phyloP scores from a whole-genome alignment of 2,888 invertebrate species.

The Epinotia bilunana region DNA sequence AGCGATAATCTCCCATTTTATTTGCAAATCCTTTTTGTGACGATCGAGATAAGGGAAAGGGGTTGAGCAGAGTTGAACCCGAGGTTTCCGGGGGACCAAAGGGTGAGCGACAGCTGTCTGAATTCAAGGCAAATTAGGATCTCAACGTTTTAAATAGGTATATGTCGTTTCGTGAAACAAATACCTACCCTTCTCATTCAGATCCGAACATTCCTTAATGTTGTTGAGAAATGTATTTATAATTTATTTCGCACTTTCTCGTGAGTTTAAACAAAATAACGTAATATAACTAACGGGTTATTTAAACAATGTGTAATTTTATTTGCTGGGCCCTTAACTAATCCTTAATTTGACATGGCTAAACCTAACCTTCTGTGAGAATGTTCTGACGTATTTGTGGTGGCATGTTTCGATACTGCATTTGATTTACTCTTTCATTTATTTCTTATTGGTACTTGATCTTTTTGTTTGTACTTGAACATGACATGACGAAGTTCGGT shows the following conservation, averaged over 20 bases:
- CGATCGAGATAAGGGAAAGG: neutral
- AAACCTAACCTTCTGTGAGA: constrained; percentile 61
- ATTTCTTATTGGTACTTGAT: constrained; percentile 21
- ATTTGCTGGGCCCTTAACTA: constrained; percentile 61
- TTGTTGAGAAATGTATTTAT: constrained; percentile 61
- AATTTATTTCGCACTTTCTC: constrained; percentile 53
- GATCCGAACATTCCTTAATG: constrained; percentile 65
- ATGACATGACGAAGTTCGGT: constrained; percentile 24
- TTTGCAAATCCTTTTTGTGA: neutral
- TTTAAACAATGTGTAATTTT: constrained; percentile 55
- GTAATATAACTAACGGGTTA: constrained; percentile 48
- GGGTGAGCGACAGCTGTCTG: constrained; percentile 28
- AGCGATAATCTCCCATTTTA: neutral
- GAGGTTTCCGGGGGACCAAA: constrained; percentile 8
- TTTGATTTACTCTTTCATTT: constrained; percentile 51
- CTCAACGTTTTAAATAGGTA: constrained; percentile 24
- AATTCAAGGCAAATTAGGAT: constrained; percentile 38
- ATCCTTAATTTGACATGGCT: constrained; percentile 63
- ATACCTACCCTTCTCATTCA: constrained; percentile 52
- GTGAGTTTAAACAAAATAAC: constrained; percentile 46
- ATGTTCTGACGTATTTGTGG: constrained; percentile 71
- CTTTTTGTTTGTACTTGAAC: constrained; percentile 13
- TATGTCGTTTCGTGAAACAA: constrained; percentile 4
- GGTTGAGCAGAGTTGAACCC: constrained; percentile 6
- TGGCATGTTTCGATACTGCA: constrained; percentile 63